phyloP scores from a whole-genome alignment of 2,113 vertebrate species.

The Rhabdornis inornatus region DNA sequence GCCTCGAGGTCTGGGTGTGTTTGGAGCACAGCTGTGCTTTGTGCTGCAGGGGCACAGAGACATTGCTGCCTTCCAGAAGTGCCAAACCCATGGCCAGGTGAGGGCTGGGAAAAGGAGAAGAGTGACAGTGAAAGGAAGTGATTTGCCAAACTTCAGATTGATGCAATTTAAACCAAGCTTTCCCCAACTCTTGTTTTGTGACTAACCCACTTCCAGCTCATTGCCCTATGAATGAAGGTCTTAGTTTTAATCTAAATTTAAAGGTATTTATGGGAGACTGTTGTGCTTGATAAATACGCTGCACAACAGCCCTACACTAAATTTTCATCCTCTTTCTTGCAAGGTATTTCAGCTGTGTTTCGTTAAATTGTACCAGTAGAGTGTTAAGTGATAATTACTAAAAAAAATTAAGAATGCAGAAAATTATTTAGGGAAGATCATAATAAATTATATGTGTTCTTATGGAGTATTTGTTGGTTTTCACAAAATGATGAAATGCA shows the following conservation, averaged over 20 bases:
- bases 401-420: neutral
- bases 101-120: neutral
- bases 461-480: neutral
- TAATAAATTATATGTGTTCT: neutral
- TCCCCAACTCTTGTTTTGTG: neutral
- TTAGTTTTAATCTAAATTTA: neutral
- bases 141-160: neutral
- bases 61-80: neutral
- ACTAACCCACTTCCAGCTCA: neutral
- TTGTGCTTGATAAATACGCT: neutral
- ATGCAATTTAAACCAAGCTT: neutral
- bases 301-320: neutral
- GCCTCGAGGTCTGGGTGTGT: neutral
- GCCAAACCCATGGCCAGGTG: neutral
- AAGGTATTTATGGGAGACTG: neutral
- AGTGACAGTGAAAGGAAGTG: neutral
- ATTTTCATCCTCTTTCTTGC: neutral
- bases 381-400: neutral
- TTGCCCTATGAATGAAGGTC: neutral
- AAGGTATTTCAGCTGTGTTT: neutral
- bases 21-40: neutral
- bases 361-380: neutral
- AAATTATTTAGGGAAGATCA: neutral
- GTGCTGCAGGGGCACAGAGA: neutral
- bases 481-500: neutral